Percentiles rank a stretch among this genome's conserved stretches.
phyloP scores from a whole-genome alignment of 2,113 vertebrate genomes.

The Oxyruncus cristatus region DNA sequence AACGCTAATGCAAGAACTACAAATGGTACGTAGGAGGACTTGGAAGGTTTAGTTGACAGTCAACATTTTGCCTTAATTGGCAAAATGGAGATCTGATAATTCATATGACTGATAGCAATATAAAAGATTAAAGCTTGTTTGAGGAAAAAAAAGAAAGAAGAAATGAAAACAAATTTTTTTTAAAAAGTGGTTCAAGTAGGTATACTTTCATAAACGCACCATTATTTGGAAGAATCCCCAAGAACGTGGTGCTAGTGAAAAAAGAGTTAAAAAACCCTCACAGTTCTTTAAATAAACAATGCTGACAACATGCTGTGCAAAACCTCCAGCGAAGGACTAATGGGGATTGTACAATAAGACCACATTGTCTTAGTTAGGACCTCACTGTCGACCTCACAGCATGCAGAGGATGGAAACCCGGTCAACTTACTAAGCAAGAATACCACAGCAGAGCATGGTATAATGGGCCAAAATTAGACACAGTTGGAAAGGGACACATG shows the following conservation, averaged over 20 bases:
- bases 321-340: conserved; percentile 19
- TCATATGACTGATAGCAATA: not conserved
- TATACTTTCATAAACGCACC: not conserved
- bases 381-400: conserved; percentile 7
- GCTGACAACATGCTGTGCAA: not conserved
- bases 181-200: not conserved
- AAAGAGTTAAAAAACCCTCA: not conserved
- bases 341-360: not conserved
- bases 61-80: not conserved
- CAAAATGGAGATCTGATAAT: not conserved
- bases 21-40: not conserved
- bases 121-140: not conserved
- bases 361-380: not conserved
- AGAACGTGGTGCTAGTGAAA: not conserved
- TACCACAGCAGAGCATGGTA: not conserved
- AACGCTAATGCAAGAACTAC: not conserved
- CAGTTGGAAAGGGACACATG: not conserved
- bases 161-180: not conserved
- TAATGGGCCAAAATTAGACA: conserved; percentile 14
- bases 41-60: not conserved
- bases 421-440: conserved; percentile 27
- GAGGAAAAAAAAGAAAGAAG: not conserved
- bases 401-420: conserved; percentile 1
- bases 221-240: not conserved
- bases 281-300: conserved; percentile 16